phyloP scores from a whole-genome alignment of 30 jellyfish, hydroid and myxozoan species.

The Hydractinia symbiolongicarpus region DNA sequence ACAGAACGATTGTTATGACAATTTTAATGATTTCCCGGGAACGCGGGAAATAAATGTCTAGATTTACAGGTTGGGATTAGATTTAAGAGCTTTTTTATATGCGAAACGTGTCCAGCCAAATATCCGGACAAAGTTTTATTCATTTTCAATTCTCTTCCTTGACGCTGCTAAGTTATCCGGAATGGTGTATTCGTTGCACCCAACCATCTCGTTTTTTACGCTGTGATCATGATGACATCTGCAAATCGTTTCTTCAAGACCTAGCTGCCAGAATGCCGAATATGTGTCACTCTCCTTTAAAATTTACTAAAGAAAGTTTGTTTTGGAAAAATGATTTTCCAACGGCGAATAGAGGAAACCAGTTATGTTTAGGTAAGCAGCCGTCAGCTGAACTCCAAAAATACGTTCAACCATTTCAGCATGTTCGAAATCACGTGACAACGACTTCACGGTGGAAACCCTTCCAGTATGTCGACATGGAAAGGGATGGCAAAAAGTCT shows the following conservation, averaged over 20 bases:
- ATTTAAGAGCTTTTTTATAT: too few relatives aligned
- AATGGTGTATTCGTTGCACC: slow-evolving; percentile 58
- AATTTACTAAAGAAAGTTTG: slow-evolving; percentile 29
- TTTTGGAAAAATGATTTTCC: slow-evolving; percentile 15
- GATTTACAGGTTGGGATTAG: too few relatives aligned
- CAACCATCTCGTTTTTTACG: slow-evolving; percentile 55
- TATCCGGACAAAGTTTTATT: too few relatives aligned
- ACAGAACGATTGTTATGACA: too few relatives aligned
- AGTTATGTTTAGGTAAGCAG: slow-evolving; percentile 3
- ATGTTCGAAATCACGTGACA: neutral
- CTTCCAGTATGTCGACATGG: neutral
- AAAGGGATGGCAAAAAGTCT: neutral
- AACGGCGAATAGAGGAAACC: slow-evolving; percentile 9
- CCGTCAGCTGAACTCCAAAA: neutral
- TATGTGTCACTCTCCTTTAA: slow-evolving; percentile 39
- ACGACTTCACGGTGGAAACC: neutral
- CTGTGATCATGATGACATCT: slow-evolving; percentile 59
- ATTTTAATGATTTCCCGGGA: too few relatives aligned
- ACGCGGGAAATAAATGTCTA: too few relatives aligned
- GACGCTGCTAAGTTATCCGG: slow-evolving; percentile 49
- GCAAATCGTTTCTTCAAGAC: slow-evolving; percentile 43
- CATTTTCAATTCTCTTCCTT: too few relatives aligned
- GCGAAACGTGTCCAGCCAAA: too few relatives aligned
- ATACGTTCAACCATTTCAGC: neutral
- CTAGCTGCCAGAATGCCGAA: slow-evolving; percentile 52